A percentile compares a stretch with the other conserved stretches of the same genome.
phyloP scores from a whole-genome alignment of 2,113 vertebrate species.

The Herpetotheres cachinnans region DNA sequence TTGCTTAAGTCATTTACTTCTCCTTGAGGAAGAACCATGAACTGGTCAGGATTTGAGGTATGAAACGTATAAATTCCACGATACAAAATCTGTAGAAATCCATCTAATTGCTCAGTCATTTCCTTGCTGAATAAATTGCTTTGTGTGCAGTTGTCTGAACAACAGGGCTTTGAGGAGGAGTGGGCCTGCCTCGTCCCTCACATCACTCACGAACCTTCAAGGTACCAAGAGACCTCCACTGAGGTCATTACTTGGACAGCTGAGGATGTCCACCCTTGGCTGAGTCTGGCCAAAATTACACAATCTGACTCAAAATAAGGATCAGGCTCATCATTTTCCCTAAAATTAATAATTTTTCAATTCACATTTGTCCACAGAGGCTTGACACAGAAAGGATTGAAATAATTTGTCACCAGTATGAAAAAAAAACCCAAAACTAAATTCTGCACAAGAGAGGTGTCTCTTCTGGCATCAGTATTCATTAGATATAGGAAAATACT shows the following conservation, averaged over 20 bases:
- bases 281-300: neutral
- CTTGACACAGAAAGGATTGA: neutral
- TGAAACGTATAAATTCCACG: neutral
- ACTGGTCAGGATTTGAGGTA: neutral
- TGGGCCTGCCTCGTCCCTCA: accelerated
- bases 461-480: neutral
- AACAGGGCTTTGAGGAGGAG: neutral
- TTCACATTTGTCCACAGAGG: neutral
- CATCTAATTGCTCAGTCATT: neutral
- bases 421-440: neutral
- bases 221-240: neutral
- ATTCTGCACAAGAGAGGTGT: neutral
- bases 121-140: neutral
- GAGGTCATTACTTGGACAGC: neutral
- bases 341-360: neutral
- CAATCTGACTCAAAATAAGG: neutral
- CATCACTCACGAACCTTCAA: neutral
- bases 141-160: neutral
- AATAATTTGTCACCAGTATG: neutral
- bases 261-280: neutral
- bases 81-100: neutral
- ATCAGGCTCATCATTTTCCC: neutral
- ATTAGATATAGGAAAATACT: neutral
- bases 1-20: neutral
- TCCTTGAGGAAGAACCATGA: neutral